Percentiles rank a stretch among this genome's conserved stretches.
Evolutionary conservation across 35 echinoderm and acorn worm genomes (phyloP).

Genomic region (Apostichopus californicus): DNA sequence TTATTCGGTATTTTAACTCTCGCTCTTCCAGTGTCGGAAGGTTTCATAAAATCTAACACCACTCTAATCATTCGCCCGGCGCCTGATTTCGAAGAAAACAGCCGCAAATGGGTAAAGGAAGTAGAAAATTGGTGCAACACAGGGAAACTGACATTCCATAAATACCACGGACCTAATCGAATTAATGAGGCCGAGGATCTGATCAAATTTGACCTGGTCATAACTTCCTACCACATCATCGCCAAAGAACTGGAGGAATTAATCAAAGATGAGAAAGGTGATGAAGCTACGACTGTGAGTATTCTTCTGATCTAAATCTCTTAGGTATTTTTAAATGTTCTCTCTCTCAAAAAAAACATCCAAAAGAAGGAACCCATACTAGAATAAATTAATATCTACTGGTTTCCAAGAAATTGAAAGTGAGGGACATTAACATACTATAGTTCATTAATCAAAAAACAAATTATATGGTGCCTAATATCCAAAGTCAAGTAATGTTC

Average conservation of each 20-base stretch:
- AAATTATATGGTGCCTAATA: too few relatives aligned
- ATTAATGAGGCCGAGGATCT: slow-evolving; percentile 63
- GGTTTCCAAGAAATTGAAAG: too few relatives aligned
- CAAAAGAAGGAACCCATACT: too few relatives aligned
- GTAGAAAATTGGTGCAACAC: slow-evolving; percentile 72
- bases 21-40: neutral
- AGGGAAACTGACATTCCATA: slow-evolving; percentile 55
- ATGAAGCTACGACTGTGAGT: slow-evolving; percentile 76
- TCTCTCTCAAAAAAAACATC: too few relatives aligned
- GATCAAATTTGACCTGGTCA: slow-evolving; percentile 83
- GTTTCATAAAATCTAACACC: slow-evolving; percentile 76
- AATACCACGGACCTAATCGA: slow-evolving; percentile 87
- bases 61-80: slow-evolving; percentile 89
- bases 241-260: slow-evolving; percentile 66
- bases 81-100: slow-evolving; percentile 72
- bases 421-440: too few relatives aligned
- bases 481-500: too few relatives aligned
- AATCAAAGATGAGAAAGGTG: slow-evolving; percentile 68
- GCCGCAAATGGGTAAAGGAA: slow-evolving; percentile 69
- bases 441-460: too few relatives aligned
- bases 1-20: too few relatives aligned
- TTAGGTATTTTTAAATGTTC: too few relatives aligned
- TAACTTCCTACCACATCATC: slow-evolving; percentile 90
- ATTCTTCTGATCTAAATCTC: neutral
- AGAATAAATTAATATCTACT: too few relatives aligned